Percentiles rank a stretch among this genome's conserved stretches.
Conservation (phyloP, 2,888 invertebrate genomes). For the Proisotoma minuta region DNA sequence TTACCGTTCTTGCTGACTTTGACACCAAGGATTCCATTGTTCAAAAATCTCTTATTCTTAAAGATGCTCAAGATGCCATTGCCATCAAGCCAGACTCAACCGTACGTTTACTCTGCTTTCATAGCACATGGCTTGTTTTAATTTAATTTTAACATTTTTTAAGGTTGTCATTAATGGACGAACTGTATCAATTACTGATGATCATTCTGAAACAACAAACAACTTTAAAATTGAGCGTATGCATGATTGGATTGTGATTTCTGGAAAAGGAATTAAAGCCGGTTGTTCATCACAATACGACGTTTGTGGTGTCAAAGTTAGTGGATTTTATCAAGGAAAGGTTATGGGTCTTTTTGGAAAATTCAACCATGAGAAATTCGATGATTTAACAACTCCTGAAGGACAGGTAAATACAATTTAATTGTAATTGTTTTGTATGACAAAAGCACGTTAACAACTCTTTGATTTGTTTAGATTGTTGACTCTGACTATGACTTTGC, state of each 20-base stretch:
- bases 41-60: conserved; percentile 61
- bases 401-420: conserved; percentile 60
- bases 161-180: conserved; percentile 53
- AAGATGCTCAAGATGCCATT: conserved; percentile 63
- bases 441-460: conserved; percentile 8
- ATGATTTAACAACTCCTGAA: conserved; percentile 72
- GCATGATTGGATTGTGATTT: conserved; percentile 48
- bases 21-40: conserved; percentile 53
- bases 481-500: conserved; percentile 64
- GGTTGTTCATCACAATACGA: conserved; percentile 61
- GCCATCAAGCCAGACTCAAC: conserved; percentile 64
- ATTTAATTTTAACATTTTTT: conserved; percentile 9
- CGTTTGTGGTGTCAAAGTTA: conserved; percentile 66
- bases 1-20: conserved; percentile 71
- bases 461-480: conserved; percentile 53
- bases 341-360: conserved; percentile 81
- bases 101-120: conserved; percentile 51
- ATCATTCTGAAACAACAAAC: conserved; percentile 66
- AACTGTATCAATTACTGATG: conserved; percentile 12
- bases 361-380: conserved; percentile 80
- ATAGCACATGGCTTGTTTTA: neutral
- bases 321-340: conserved; percentile 82
- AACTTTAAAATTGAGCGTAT: conserved; percentile 48
- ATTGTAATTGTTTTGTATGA: no score
- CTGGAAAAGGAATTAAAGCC: conserved; percentile 60